Conservation (phyloP, 2,797 vertebrate species). For the Phaenicophaeus curvirostris region DNA sequence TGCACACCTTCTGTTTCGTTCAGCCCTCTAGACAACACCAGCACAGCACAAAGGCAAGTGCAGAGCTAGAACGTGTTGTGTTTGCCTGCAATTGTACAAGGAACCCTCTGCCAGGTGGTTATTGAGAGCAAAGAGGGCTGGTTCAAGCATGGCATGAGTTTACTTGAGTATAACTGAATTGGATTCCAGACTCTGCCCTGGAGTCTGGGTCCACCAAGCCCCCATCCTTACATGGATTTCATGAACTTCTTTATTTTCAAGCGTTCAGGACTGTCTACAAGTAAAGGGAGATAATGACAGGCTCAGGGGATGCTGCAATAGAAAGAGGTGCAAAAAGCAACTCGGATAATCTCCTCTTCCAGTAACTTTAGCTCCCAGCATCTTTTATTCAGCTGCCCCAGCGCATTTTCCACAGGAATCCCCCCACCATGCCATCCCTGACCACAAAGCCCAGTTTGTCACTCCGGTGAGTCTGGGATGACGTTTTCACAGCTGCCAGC, state of each 20-base stretch:
- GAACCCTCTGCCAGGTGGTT: background rate
- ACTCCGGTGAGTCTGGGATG: rapidly evolving
- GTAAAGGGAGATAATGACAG: background rate
- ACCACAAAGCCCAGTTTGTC: background rate
- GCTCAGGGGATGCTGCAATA: background rate
- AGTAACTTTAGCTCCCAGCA: background rate
- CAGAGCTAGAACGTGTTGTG: background rate
- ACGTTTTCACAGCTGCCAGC: rapidly evolving
- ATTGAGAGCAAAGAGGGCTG: background rate
- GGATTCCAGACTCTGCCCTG: background rate
- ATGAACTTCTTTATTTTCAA: background rate
- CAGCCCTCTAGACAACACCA: background rate
- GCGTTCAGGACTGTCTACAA: no score
- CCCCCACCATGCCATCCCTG: rapidly evolving
- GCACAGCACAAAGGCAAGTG: background rate
- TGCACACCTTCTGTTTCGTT: background rate
- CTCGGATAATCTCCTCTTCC: background rate
- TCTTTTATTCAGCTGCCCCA: background rate
- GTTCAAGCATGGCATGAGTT: background rate
- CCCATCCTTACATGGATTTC: background rate
- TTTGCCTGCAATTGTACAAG: background rate
- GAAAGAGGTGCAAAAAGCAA: background rate
- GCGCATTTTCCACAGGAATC: background rate
- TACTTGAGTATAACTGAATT: background rate
- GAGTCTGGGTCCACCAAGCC: background rate